Conservation (phyloP, 2,113 vertebrate genomes). For the Megalops atlanticus region DNA sequence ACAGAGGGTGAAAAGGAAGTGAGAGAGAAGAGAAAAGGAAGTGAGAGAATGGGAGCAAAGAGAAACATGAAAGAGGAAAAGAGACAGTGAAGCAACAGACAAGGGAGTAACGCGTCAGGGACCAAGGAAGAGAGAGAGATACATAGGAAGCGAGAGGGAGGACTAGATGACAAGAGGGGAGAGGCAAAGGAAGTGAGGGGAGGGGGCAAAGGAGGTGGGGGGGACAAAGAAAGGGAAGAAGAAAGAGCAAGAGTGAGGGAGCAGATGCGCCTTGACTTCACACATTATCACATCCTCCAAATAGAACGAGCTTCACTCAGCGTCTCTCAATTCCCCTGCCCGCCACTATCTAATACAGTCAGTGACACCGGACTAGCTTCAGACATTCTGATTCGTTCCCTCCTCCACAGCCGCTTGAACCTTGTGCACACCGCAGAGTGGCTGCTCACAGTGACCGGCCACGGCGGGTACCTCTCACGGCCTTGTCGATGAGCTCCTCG, state of each 20-base stretch:
- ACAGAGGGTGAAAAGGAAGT: neutral
- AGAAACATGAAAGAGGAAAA: too few species aligned
- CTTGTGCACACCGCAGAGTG: neutral
- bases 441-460: neutral
- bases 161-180: neutral
- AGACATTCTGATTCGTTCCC: neutral
- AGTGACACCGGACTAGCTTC: too few species aligned
- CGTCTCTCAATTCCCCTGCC: too few species aligned
- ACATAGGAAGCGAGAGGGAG: neutral
- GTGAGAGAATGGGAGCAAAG: neutral
- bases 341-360: too few species aligned
- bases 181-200: neutral
- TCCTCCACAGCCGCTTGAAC: neutral
- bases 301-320: too few species aligned
- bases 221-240: too few species aligned
- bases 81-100: constrained; percentile 1
- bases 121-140: neutral
- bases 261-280: too few species aligned
- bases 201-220: neutral
- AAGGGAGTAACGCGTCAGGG: too few species aligned
- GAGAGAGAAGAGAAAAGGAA: constrained; percentile 28
- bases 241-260: too few species aligned
- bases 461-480: constrained; percentile 82
- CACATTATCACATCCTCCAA: too few species aligned
- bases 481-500: constrained; percentile 97